Conservation (phyloP, 30 jellyfish, hydroid and myxozoan genomes). For the Aurelia sp. region DNA sequence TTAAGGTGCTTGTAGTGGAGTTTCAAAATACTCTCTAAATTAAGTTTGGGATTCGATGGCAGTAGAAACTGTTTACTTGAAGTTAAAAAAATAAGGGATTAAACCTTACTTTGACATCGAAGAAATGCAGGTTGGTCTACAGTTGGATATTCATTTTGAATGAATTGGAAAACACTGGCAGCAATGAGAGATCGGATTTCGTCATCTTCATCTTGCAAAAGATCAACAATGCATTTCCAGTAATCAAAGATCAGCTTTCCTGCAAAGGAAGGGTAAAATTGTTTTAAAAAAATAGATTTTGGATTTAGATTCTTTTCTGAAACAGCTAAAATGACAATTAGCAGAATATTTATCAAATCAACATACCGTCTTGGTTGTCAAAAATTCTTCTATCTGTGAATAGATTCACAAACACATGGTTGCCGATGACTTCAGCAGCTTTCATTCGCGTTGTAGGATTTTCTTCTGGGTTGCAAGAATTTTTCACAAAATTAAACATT, state of each 20-base stretch:
- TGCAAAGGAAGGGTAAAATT: not conserved
- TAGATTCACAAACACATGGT: slow-evolving; percentile 3
- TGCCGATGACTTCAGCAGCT: slow-evolving; percentile 54
- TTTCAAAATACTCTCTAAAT: not conserved
- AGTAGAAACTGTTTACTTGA: not conserved
- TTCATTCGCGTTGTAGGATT: not conserved
- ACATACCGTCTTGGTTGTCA: slow-evolving; percentile 17
- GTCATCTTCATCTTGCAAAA: slow-evolving; percentile 59
- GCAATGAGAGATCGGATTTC: slow-evolving; percentile 29
- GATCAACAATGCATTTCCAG: slow-evolving; percentile 45
- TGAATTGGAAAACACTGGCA: slow-evolving; percentile 29
- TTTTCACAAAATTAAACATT: slow-evolving; percentile 13
- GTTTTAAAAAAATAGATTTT: too few relatives aligned
- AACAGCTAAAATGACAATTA: too few relatives aligned
- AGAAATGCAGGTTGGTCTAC: not conserved
- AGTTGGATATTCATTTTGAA: not conserved
- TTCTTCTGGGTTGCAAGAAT: slow-evolving; percentile 52
- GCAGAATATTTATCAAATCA: not conserved
- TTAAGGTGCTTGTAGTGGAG: not conserved
- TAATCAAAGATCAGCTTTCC: slow-evolving; percentile 30
- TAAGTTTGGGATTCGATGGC: not conserved
- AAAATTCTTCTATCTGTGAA: slow-evolving; percentile 13
- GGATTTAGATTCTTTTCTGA: too few relatives aligned
- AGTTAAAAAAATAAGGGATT: not conserved
- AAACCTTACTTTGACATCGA: slow-evolving; percentile 18